These are phyloP conservation scores for Marcusenius ussheri DNA, from an alignment of 2,113 vertebrate genomes.

Conservation along the genomic window DNA sequence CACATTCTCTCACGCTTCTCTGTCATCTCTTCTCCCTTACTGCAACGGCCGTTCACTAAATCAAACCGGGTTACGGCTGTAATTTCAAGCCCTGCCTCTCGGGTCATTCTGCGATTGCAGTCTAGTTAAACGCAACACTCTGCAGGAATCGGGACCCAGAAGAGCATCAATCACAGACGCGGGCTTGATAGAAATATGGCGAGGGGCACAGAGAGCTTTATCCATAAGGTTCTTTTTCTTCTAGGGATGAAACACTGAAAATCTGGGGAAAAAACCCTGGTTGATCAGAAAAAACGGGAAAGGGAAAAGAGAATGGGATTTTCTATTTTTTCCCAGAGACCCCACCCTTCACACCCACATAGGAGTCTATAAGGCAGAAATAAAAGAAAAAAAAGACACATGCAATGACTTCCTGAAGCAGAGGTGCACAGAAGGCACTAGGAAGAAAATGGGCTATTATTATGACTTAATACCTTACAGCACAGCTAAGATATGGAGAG, in stretches of 20 bases:
- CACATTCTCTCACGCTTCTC: neutral
- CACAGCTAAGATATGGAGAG: neutral
- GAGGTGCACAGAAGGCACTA: neutral
- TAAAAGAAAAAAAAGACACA: neutral
- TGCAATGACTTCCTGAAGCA: neutral
- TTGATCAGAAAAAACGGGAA: too few species aligned
- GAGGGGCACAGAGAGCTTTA: neutral
- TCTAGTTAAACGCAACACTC: neutral
- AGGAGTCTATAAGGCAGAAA: neutral
- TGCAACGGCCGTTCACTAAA: neutral
- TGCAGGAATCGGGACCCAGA: neutral
- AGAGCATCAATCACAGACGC: conserved; percentile 8
- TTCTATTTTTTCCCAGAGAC: neutral
- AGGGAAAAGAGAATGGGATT: neutral
- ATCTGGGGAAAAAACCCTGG: neutral
- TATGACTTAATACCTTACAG: conserved; percentile 3
- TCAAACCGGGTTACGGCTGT: neutral
- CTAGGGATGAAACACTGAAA: neutral
- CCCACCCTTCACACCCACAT: neutral
- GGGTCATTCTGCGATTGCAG: conserved; percentile 6
- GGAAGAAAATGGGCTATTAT: conserved; percentile 2
- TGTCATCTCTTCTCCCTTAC: neutral
- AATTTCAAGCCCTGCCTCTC: neutral
- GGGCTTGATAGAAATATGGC: neutral
- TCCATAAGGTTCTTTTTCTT: neutral